Conservation (phyloP, 2,797 vertebrate genomes). For the Falco biarmicus region DNA sequence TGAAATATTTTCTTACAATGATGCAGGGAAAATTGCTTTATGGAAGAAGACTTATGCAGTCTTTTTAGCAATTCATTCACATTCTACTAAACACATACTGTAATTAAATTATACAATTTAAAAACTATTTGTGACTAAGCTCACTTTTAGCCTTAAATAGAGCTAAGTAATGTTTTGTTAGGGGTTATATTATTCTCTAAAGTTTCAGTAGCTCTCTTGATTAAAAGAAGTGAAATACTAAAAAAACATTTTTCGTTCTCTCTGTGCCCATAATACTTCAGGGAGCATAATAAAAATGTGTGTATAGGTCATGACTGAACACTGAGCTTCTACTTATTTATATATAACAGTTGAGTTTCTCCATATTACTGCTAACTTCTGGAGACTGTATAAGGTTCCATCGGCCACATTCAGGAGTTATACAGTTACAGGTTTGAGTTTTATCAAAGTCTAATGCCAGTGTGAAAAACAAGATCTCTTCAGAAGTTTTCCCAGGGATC, state of each 20-base stretch:
- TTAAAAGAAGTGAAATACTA: background rate
- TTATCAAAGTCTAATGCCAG: background rate
- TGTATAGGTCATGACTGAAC: background rate
- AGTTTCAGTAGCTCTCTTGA: background rate
- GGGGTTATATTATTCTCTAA: background rate
- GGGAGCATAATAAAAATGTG: background rate
- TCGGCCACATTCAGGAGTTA: background rate
- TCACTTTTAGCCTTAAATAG: background rate
- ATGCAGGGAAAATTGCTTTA: background rate
- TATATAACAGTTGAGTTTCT: background rate
- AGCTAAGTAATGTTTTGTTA: background rate
- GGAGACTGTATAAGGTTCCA: background rate
- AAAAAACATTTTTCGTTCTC: background rate
- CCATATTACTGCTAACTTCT: background rate
- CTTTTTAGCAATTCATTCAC: background rate
- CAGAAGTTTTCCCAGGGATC: background rate
- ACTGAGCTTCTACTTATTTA: background rate
- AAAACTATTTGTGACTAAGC: background rate
- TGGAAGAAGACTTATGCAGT: background rate
- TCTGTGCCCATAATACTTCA: background rate
- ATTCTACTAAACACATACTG: background rate
- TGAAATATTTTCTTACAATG: constrained; percentile 13
- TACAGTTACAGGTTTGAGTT: background rate
- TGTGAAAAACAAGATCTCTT: background rate
- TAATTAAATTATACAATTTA: background rate